phyloP scores from a whole-genome alignment of 1,140 invertebrate species.

The Pogonomyrmex californicus region DNA sequence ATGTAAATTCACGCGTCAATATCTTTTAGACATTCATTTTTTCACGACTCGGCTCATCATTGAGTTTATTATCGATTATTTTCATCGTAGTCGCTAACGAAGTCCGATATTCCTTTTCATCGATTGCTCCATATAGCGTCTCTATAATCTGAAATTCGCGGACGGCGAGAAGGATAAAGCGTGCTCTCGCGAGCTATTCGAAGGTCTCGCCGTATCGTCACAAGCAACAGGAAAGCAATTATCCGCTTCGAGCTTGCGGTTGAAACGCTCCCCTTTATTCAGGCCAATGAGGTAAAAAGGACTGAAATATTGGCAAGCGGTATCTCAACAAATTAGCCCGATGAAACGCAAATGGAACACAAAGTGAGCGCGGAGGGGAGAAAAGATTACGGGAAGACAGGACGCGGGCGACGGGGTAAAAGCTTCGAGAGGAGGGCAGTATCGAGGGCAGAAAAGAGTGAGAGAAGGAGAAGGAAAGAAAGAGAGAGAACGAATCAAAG shows the following conservation, averaged over 20 bases:
- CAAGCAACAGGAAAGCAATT: conserved; percentile 78
- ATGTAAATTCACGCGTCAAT: background rate
- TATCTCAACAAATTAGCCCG: conserved; percentile 87
- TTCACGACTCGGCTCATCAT: background rate
- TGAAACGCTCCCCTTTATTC: conserved; percentile 74
- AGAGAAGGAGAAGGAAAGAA: conserved; percentile 63
- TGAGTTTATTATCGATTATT: conserved; percentile 12
- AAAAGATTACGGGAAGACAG: conserved; percentile 46
- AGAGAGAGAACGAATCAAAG: conserved; percentile 82
- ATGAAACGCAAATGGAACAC: conserved; percentile 86
- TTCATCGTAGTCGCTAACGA: background rate
- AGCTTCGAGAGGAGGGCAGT: conserved; percentile 61
- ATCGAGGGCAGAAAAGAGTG: conserved; percentile 65
- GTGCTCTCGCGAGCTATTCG: conserved; percentile 62
- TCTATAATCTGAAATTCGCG: conserved; percentile 43
- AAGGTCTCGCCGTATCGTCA: conserved; percentile 57
- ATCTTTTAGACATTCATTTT: background rate
- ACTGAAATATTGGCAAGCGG: conserved; percentile 87
- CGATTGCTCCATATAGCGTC: conserved; percentile 60
- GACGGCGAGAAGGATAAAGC: conserved; percentile 13
- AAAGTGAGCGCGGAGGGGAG: conserved; percentile 71
- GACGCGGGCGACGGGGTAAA: conserved; percentile 51
- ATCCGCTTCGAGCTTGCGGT: conserved; percentile 78
- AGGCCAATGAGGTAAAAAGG: conserved; percentile 82
- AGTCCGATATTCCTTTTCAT: conserved; percentile 59